Base-by-base conservation (phyloP, 2,888 invertebrate genomes). In the Dione vanillae region DNA sequence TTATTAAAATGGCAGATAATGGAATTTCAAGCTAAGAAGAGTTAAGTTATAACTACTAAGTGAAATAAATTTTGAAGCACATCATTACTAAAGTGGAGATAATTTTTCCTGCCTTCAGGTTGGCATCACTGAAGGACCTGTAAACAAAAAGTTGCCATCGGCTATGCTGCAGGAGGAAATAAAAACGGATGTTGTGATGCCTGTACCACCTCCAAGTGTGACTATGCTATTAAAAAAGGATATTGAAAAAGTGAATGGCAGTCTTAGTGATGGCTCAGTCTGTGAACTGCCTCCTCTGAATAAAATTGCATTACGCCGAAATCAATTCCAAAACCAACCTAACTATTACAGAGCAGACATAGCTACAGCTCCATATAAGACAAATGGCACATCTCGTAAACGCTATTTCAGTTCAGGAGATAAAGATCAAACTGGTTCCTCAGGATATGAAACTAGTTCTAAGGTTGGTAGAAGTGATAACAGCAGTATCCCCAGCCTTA, bases 81-180 rank as follows among this genome's bases (percentile, higher is more conserved):
- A 92, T 91, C 84, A 89, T 91, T 89, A 90, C 80, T 93, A 93
- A 93, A 92, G 91, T 92, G 93, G 92, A 92, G 93, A 92, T 92
- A 83, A 93, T 93, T 93, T 93, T 93, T 93, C 92, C 92, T 93
- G 92, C 91, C 93, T 92, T 92, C 93, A 93, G 93, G 93, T 93
- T 89, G 93, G 92, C 92, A 91, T 91, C 92, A 92, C 91, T 91
- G 92, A 92, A 90, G 92, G 89, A 88, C 91, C 92, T 84, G 89
- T 87, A 85, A 85, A 85, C 88, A 90, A 89, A 89, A 91, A 85
- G 81, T 88, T 91, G 90, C 90, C 90, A 89, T 87, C 90, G 83
- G 83, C 88, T 85, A 83, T 87, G 88, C 88, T 85, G 91, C 89
- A 83, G 85, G 89, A 81, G 87, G 89, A 87, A 82, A 78, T 83